Evolutionary conservation across 2,113 vertebrate species (phyloP).

Genomic region (Pithys albifrons): DNA sequence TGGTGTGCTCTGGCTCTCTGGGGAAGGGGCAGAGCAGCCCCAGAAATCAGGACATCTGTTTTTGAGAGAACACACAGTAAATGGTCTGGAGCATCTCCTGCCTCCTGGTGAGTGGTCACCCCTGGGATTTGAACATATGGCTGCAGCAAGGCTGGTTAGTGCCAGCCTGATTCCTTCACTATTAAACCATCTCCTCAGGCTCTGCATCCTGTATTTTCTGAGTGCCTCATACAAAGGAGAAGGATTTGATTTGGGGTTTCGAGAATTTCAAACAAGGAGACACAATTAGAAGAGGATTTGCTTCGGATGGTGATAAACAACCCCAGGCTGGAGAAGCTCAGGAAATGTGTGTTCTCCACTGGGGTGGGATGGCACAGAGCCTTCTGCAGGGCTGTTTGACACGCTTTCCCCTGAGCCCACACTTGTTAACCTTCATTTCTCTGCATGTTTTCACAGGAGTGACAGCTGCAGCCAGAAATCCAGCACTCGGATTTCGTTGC

Average conservation of each 20-base stretch:
- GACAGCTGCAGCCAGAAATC: constrained; percentile 49
- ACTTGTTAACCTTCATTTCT: constrained; percentile 40
- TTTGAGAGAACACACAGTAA: neutral
- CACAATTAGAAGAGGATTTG: neutral
- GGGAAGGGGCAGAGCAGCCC: neutral
- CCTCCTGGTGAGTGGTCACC: neutral
- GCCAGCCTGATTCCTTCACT: neutral
- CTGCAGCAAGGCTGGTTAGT: neutral
- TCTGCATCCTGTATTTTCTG: neutral
- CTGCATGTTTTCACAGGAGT: constrained; percentile 6
- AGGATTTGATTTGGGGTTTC: neutral
- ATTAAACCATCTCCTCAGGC: neutral
- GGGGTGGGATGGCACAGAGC: neutral
- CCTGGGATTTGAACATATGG: neutral
- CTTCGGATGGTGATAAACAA: constrained; percentile 16
- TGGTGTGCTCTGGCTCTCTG: accelerated
- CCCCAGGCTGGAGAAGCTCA: neutral
- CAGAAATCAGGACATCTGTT: neutral
- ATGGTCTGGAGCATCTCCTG: neutral
- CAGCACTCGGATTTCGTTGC: neutral
- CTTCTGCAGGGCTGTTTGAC: neutral
- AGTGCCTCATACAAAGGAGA: neutral
- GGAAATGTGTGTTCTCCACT: neutral
- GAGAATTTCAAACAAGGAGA: neutral
- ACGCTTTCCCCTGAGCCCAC: neutral